phyloP scores from a whole-genome alignment of 2,113 vertebrate genomes.

The Ranitomeya imitator region DNA sequence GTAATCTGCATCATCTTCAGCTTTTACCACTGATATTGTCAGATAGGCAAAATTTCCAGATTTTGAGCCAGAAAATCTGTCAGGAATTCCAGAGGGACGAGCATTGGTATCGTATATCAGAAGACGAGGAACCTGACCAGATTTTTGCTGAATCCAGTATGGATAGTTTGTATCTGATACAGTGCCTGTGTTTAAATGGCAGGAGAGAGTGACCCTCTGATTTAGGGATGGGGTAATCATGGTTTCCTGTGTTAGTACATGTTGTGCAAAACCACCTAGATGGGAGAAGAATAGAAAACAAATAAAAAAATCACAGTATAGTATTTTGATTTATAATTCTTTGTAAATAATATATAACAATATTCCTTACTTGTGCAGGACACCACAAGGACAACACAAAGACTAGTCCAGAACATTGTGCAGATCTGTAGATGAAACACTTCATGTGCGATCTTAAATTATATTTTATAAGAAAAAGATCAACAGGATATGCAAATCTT shows the following conservation, averaged over 20 bases:
- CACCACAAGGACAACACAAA: not conserved
- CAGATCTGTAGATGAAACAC: not conserved
- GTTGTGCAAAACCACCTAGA: not conserved
- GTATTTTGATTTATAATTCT: not conserved
- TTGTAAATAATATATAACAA: not conserved
- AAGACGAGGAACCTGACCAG: not conserved
- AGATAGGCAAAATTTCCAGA: rapidly evolving
- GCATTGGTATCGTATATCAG: not conserved
- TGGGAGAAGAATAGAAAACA: not conserved
- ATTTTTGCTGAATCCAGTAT: slow-evolving; percentile 20
- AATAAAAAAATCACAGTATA: not conserved
- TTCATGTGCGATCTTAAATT: not conserved
- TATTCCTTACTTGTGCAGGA: slow-evolving; percentile 10
- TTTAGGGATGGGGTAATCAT: not conserved
- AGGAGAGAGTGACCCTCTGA: not conserved
- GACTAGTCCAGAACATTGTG: not conserved
- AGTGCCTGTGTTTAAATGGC: slow-evolving; percentile 4
- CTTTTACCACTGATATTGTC: slow-evolving; percentile 25
- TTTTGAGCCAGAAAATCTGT: slow-evolving; percentile 21
- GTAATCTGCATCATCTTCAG: slow-evolving; percentile 26
- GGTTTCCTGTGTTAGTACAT: not conserved
- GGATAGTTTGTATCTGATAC: not conserved
- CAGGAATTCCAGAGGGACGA: not conserved
- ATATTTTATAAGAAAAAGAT: not conserved
- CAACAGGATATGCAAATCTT: not conserved